A percentile compares a stretch with the other conserved stretches of the same genome.
Evolutionary conservation across 2,113 vertebrate species (phyloP).

Genomic region (Peromyscus leucopus): DNA sequence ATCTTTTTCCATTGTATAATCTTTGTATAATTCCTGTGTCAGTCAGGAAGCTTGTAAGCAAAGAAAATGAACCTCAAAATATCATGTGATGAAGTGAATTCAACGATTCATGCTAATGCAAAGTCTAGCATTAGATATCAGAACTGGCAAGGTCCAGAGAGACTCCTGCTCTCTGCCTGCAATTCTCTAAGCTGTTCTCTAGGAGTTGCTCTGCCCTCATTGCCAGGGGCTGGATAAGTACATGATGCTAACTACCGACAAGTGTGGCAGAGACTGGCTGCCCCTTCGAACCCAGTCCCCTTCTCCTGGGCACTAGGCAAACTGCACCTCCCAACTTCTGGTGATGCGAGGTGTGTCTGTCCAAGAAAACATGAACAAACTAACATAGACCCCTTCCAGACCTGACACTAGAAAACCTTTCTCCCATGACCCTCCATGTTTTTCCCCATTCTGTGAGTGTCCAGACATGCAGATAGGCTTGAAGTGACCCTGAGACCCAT

Average conservation of each 20-base stretch:
- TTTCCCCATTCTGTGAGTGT: neutral
- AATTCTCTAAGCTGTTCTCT: neutral
- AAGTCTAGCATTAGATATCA: neutral
- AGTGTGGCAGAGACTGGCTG: neutral
- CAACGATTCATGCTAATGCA: neutral
- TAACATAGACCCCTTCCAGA: neutral
- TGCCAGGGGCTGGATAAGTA: too few relatives aligned
- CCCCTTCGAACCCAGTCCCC: neutral
- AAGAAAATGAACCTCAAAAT: constrained; percentile 58
- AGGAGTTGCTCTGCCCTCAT: neutral
- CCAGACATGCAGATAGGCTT: neutral
- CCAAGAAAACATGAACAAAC: neutral
- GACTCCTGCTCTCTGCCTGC: neutral
- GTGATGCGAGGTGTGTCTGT: neutral
- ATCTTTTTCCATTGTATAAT: neutral
- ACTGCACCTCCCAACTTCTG: neutral
- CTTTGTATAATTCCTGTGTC: neutral
- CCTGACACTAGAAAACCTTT: neutral
- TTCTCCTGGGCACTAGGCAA: neutral
- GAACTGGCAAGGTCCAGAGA: neutral
- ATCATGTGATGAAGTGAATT: neutral
- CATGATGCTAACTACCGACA: neutral
- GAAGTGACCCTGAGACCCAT: neutral
- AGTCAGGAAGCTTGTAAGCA: constrained; percentile 27
- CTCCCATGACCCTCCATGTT: neutral